Percentiles rank a stretch among this genome's conserved stretches.
These are phyloP conservation scores for Neodiprion fabricii DNA, from an alignment of 1,140 invertebrate species.

Conservation along the genomic window DNA sequence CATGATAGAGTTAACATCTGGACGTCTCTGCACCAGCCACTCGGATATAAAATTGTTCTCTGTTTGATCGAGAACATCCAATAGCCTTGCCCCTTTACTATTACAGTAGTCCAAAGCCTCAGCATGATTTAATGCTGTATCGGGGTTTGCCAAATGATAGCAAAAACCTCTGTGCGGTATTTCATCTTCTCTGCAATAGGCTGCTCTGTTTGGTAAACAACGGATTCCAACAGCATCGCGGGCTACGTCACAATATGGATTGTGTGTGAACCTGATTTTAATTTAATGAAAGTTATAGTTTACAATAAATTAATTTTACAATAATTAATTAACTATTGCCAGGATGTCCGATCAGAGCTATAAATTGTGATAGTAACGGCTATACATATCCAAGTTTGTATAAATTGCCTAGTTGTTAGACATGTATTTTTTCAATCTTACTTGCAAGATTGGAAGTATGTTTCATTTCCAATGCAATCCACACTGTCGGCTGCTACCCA, in stretches of 20 bases:
- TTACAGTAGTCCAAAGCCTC: conserved; percentile 60
- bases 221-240: conserved; percentile 58
- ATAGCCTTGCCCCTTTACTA: conserved; percentile 54
- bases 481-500: conserved; percentile 57
- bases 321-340: conserved; percentile 3
- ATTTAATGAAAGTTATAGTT: conserved; percentile 8
- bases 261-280: conserved; percentile 45
- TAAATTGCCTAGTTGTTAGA: too few species aligned
- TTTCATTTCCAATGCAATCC: conserved; percentile 62
- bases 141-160: conserved; percentile 54
- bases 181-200: conserved; percentile 60
- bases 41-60: conserved; percentile 71
- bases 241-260: conserved; percentile 46
- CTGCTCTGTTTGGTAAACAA: conserved; percentile 57
- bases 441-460: conserved; percentile 59
- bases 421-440: conserved; percentile 25
- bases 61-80: conserved; percentile 62
- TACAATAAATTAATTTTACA: conserved; percentile 2
- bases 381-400: too few species aligned
- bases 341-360: too few species aligned
- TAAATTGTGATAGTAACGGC: too few species aligned
- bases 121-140: conserved; percentile 55
- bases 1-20: conserved; percentile 59
- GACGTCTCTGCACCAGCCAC: conserved; percentile 55
- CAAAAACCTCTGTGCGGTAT: conserved; percentile 58